Conservation (phyloP, 2,797 vertebrate genomes). For the Cryptoprocta ferox region DNA sequence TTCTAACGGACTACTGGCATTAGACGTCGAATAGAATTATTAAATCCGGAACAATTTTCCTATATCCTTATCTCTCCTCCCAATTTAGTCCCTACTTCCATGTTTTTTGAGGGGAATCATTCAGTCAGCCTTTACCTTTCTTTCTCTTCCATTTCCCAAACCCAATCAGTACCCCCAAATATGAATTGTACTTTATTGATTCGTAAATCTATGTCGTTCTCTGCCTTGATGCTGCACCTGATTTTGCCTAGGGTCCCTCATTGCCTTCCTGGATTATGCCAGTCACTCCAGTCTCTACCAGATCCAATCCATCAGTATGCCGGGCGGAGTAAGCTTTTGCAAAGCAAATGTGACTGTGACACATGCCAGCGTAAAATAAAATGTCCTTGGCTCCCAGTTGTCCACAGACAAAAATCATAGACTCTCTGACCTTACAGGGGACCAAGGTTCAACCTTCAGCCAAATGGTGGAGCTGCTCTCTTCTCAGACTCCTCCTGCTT, state of each 20-base stretch:
- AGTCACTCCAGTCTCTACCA: neutral
- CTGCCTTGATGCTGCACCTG: neutral
- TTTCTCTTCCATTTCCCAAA: neutral
- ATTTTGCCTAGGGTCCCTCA: neutral
- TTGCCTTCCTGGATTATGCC: neutral
- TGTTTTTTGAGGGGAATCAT: neutral
- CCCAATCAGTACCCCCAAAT: neutral
- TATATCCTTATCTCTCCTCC: neutral
- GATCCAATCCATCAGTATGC: neutral
- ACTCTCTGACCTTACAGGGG: too few species aligned
- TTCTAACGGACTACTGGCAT: neutral
- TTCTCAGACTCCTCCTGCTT: neutral
- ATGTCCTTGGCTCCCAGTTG: neutral
- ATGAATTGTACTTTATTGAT: neutral
- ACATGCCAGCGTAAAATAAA: neutral
- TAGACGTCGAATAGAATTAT: neutral
- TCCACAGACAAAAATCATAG: neutral
- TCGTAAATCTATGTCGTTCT: neutral
- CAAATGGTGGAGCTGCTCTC: neutral
- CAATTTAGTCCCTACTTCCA: neutral
- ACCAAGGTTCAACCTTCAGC: neutral
- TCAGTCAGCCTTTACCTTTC: neutral
- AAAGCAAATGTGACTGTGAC: neutral
- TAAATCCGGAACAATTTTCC: neutral
- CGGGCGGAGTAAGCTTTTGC: neutral